Evolutionary conservation across 2,888 invertebrate species (phyloP).

Genomic region (Drosophila histrio): DNA sequence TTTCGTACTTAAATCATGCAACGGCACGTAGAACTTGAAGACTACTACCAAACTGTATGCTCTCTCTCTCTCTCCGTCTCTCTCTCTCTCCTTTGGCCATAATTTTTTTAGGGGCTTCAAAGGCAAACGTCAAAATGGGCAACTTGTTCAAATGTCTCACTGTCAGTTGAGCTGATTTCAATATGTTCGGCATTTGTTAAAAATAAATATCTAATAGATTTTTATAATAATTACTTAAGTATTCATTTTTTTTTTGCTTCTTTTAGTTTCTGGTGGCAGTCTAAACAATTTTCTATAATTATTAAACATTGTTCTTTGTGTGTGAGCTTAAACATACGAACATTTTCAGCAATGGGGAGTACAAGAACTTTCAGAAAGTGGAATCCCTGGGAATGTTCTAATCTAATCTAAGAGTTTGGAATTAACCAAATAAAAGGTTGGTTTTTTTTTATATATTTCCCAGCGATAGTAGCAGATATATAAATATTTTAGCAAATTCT

Average conservation of each 20-base stretch:
- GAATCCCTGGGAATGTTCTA: not conserved
- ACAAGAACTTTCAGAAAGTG: not conserved
- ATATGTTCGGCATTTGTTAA: not conserved
- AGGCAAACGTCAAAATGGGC: conserved; percentile 4
- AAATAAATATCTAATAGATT: conserved; percentile 3
- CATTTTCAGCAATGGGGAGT: not conserved
- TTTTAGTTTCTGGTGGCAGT: not conserved
- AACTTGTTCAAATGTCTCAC: conserved; percentile 5
- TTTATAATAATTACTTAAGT: not conserved
- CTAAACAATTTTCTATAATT: not conserved
- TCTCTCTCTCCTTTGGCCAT: not conserved
- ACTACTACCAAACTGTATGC: not conserved
- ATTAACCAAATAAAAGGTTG: not conserved
- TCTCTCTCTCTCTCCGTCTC: not conserved
- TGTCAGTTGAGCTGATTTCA: conserved; percentile 4
- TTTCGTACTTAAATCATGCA: too few relatives aligned
- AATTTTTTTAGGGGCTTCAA: not conserved
- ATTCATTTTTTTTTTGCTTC: not conserved
- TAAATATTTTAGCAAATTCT: too few relatives aligned
- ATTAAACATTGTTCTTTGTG: not conserved
- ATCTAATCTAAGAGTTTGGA: not conserved
- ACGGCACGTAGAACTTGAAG: not conserved
- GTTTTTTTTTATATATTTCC: not conserved
- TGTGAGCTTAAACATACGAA: not conserved
- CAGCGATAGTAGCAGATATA: not conserved